Evolutionary conservation across 2,113 vertebrate species (phyloP), one percentile per base, ranked within the genome.

Genomic region (Cyprinodon brontotheroides): DNA sequence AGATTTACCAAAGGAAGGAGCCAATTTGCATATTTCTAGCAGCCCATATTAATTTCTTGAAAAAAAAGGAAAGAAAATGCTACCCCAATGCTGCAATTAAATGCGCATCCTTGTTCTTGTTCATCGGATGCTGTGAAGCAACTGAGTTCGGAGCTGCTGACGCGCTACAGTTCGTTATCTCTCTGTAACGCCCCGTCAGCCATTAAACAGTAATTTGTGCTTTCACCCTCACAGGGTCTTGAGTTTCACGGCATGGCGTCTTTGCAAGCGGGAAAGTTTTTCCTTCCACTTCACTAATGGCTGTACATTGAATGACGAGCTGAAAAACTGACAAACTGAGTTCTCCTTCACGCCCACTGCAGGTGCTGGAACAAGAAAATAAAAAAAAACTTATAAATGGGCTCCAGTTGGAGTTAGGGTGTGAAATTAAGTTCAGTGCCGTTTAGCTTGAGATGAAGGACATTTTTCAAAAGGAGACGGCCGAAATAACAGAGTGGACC

Each of bases 191-290:
- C 80, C 77, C 76, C 57, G 72, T 86, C 86, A 88, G 68, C 78
- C 80, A 84, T 89, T 87, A 87, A 82, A 57, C 75, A 75, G 53
- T 87, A 88, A 91, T 87, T 87, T 88, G 71, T 92, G 81, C 89
- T 74, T 86, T 78, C 66, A 77, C 75, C 41, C 70, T 87, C 70
- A 80, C 69, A 61, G 84, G 86, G 81, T 74, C 70, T 70, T 11
- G 1, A 20, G 78, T 74, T 75, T 45, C 71, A 72, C 83, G 79
- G 76, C 20, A 15, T 11, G 9, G 53, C 70, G 39, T 11, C 66
- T 77, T 67, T 17, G 65, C 11, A 43, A 48, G 68, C 36, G 15
- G 20, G 37, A 78, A 84, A 74, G 79, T 88, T 89, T 82, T 80
- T 0, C 6, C 83, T 87, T 87, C 74, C 84, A 84, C 78, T 4